Percentiles rank a stretch among this genome's conserved stretches.
Conservation (phyloP, 2,888 invertebrate species). For the Metellina segmentata region DNA sequence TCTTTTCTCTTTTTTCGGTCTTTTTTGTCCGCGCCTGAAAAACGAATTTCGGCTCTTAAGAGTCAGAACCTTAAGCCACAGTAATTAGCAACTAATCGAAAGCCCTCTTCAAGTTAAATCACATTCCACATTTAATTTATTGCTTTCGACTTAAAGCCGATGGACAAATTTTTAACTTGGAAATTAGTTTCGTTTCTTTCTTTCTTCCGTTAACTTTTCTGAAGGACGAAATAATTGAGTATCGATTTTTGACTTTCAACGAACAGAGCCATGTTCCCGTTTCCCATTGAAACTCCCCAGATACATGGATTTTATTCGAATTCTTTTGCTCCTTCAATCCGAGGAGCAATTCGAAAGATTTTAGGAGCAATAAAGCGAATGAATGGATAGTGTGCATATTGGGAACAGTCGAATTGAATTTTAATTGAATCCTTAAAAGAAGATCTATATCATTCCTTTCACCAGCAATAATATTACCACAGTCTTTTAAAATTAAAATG, state of each 20-base stretch:
- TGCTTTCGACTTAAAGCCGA: slow-evolving; percentile 42
- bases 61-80: slow-evolving; percentile 23
- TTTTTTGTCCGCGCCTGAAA: slow-evolving; percentile 1
- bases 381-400: slow-evolving; percentile 5
- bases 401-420: slow-evolving; percentile 28
- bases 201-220: not conserved
- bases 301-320: slow-evolving; percentile 2
- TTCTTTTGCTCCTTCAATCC: slow-evolving; percentile 8
- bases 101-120: slow-evolving; percentile 51
- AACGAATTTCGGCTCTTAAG: not conserved
- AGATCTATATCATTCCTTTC: not conserved
- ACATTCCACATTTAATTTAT: slow-evolving; percentile 72
- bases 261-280: slow-evolving; percentile 10
- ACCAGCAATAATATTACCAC: too few species aligned
- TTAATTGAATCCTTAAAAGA: slow-evolving; percentile 11
- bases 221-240: slow-evolving; percentile 64
- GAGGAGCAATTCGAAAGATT: slow-evolving; percentile 20
- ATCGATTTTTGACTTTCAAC: slow-evolving; percentile 67
- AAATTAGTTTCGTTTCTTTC: slow-evolving; percentile 61
- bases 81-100: slow-evolving; percentile 71
- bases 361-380: slow-evolving; percentile 33
- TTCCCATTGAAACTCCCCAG: slow-evolving; percentile 7
- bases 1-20: not conserved
- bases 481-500: too few species aligned
- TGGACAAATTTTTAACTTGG: slow-evolving; percentile 67